Evolutionary conservation across 2,888 invertebrate species (phyloP).

Genomic region (Acronicta aceris): DNA sequence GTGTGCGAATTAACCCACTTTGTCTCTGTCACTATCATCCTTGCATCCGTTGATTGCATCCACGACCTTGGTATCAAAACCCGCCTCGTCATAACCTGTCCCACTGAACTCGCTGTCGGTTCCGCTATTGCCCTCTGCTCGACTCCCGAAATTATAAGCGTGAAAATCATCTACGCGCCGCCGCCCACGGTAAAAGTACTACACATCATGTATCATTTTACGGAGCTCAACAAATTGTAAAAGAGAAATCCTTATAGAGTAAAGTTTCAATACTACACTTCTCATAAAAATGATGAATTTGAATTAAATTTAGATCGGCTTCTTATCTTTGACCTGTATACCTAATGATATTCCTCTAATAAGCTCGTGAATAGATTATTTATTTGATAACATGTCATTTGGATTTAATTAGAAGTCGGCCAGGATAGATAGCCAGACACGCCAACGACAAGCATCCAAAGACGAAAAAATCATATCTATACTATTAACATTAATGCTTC

Average conservation of each 20-base stretch:
- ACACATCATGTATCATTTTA: slow-evolving; percentile 53
- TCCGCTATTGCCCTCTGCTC: slow-evolving; percentile 65
- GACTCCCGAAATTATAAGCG: slow-evolving; percentile 73
- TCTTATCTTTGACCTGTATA: neutral
- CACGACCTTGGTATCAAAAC: slow-evolving; percentile 58
- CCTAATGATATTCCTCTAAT: neutral
- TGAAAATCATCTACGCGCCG: slow-evolving; percentile 76
- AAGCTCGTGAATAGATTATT: neutral
- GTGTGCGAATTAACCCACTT: slow-evolving; percentile 12
- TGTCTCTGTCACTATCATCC: slow-evolving; percentile 32
- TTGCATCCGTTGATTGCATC: slow-evolving; percentile 61
- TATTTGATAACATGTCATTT: too few relatives aligned
- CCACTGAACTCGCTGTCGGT: slow-evolving; percentile 65
- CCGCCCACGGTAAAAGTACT: slow-evolving; percentile 57
- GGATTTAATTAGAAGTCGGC: too few relatives aligned
- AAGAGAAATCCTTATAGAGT: neutral
- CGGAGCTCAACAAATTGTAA: slow-evolving; percentile 22
- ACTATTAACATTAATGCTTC: too few relatives aligned
- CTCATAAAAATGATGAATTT: neutral
- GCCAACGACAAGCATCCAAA: too few relatives aligned
- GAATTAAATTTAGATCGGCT: neutral
- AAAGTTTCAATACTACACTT: neutral
- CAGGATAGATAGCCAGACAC: too few relatives aligned
- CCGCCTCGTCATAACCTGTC: slow-evolving; percentile 58
- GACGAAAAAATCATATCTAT: too few relatives aligned